Evolutionary conservation across 2,888 invertebrate genomes (phyloP), one percentile per base, ranked within the genome.

Genomic region (Synanthedon vespiformis): DNA sequence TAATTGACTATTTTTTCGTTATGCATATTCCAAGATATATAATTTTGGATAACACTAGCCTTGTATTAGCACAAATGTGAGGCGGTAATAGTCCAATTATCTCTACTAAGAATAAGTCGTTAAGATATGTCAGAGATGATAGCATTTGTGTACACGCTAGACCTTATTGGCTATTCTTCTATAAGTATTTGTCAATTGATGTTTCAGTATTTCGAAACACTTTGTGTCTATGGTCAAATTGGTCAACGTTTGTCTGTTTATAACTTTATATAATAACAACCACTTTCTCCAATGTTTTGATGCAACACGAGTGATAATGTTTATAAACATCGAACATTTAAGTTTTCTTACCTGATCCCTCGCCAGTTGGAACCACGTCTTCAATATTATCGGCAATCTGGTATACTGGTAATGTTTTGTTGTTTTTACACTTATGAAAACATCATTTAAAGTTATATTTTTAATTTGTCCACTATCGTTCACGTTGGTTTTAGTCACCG

Each of bases 341-440:
- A 10, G 34, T 34, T 44, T 44, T n/a, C 40, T 89, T 89, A 96
- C 96, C 94, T 98, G 95, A 73, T 95, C 90, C 80, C 92, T 94
- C 52, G 97, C 97, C 71, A 96, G 89, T 79, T 94, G 94, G 79
- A 96, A 97, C 98, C 98, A 99, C 56, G 98, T 99, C 84, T 94
- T 93, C 76, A 97, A 89, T 70, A 98, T 94, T 59, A 96, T 90
- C 53, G 94, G 93, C 70, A 99, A 80, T 66, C 98, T 90, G 52
- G 92, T 91, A 61, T 91, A 88, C 77, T 98, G 96, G 85, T 95
- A 96, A 82, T 92, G 92, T 76, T 92, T 92, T 54, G 97, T 95
- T 58, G 98, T 97, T 88, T 98, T 98, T 53, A 98, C 96, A 88
- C 95, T 95, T 78, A 98, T 95, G 84, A 97, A 97, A 70, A 98